Evolutionary conservation across 2,888 invertebrate genomes (phyloP), one percentile per base, ranked within the genome.

Genomic region (Caenorhabditis doughertyi): DNA sequence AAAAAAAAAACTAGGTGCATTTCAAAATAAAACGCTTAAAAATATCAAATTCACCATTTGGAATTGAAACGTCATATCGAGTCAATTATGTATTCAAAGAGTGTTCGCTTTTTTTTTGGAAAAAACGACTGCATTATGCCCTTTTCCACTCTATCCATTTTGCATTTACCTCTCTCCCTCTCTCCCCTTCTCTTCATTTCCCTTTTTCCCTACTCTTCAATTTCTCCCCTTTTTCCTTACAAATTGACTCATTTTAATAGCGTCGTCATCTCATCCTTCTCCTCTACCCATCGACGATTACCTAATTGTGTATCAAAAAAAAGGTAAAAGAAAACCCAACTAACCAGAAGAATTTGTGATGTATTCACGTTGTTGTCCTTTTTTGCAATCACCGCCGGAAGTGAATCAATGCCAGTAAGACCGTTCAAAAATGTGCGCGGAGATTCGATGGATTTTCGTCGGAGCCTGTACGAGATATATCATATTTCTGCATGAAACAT

Each of bases 391-490:
- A 67, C 79, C 18, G 79, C 79, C 62, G 83, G 79, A 65, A 83
- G 73, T 16, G 83, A 83, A 11, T 70, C 68, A 42, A 83, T 74
- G 11, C 76, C 79, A n/a, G 76, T 21, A 16, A 68, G 49, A 58
- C 83, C 83, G 65, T 80, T 83, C 29, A 83, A 25, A 80, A 83
- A 83, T 18, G 76, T 39, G n/a, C 83, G 64, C 16, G 83, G 83
- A 25, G 83, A 83, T 47, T 83, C 83, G 53, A 80, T 73, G 60
- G 83, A 83, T 72, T 76, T 83, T 3, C 83, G 64, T 42, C 83
- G 79, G 23, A 71, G 68, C 62, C 83, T 83, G 77, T 9, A 65
- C 13, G 44, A 53, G 67, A 53, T 53, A 67, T 67, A 18, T 18
- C 39, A 67, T 67, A 67, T n/a, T 47, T 21, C 29, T 18, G 9